Base-by-base conservation (phyloP, 2,113 vertebrate species). In the Cheilinus undulatus region DNA sequence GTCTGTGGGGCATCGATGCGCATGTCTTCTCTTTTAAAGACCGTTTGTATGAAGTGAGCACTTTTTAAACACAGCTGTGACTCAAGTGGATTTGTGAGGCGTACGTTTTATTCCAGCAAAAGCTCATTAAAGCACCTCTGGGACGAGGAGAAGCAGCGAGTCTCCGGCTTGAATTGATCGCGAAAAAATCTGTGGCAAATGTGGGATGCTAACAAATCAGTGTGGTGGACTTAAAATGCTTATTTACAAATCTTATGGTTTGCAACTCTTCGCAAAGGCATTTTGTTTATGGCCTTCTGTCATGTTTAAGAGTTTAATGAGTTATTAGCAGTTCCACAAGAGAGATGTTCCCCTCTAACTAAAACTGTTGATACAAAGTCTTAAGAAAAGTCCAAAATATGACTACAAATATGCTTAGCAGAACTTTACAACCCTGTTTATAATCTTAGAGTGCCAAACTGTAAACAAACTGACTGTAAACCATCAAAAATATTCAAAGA, bases 1-100 rank as follows among this genome's bases (percentile, higher is more conserved):
- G 45, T 65, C 61, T 65, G 58, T 46, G 14, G 46, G 53, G 59
- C 24, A 62, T 78, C 46, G 11, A 78, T 30, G 57, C 59, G 51
- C 50, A 62, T 52, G 42, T 61, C 78, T 67, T 52, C 45, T 46
- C 36, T 57, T 69, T 79, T 64, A 83, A 68, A 48, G 49, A 40
- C 43, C 40, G 38, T 81, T 83, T 67, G 45, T 27, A 69, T 42
- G 48, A 79, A 80, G 17, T 32, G 59, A 73, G 68, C 49, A 34
- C 36, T 70, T 72, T 66, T 73, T 66, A 56, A 56, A 78, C 56
- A 65, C 73, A 38, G 40, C 76, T 62, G 68, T 40, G 63, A 64
- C 38, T 73, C 45, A 58, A 74, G 75, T 51, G 38, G 28, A 72
- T 80, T 71, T 46, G 53, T 9, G 1, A 48, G 62, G 64, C 27